phyloP scores from a whole-genome alignment of 2,113 vertebrate genomes.

The Phoenicopterus ruber region DNA sequence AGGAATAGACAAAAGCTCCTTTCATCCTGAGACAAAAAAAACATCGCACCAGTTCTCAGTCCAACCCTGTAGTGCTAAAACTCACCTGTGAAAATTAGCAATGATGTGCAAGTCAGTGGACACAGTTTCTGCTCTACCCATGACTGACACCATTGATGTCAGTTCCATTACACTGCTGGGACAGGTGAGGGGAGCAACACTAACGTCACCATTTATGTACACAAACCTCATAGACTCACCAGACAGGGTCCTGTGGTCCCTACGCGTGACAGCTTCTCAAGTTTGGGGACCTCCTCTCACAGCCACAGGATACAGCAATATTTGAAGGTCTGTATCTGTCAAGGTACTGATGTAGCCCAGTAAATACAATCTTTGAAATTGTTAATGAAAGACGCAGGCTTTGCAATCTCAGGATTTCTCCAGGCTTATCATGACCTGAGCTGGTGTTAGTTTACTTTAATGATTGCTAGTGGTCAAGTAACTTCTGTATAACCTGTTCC shows the following conservation, averaged over 20 bases:
- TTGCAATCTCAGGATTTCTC: neutral
- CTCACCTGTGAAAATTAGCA: neutral
- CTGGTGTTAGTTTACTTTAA: neutral
- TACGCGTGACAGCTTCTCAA: fast-evolving
- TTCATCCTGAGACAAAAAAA: neutral
- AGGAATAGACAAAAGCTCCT: neutral
- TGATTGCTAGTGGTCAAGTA: neutral
- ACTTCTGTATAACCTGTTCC: neutral
- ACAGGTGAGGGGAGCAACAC: neutral
- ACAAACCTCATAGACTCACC: neutral
- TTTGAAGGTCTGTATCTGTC: neutral
- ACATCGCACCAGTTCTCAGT: neutral
- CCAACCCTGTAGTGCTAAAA: neutral
- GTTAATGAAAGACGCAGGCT: neutral
- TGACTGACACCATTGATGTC: neutral
- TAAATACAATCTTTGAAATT: neutral
- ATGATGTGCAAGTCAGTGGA: too few species aligned
- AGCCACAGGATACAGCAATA: neutral
- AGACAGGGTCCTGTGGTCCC: neutral
- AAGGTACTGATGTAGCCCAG: neutral
- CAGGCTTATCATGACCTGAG: neutral
- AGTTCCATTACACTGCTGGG: neutral
- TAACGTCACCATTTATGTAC: neutral
- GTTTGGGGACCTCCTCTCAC: neutral
- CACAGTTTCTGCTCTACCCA: neutral